Evolutionary conservation across 2,888 invertebrate species (phyloP), one percentile per base, ranked within the genome.

Genomic region (Allolobophora icterica): DNA sequence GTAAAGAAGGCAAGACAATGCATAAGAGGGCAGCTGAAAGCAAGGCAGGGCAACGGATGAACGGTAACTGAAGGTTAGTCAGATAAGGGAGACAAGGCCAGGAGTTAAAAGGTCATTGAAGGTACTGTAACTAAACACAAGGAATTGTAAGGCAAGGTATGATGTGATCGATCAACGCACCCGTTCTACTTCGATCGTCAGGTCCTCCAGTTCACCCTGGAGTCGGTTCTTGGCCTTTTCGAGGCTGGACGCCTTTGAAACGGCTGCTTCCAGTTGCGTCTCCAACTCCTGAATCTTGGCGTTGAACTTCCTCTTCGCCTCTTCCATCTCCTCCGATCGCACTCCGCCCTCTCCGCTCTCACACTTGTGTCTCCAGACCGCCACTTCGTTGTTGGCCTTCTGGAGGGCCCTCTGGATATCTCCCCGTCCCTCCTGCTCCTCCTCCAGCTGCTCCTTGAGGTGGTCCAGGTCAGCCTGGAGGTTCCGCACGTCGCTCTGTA

Each of bases 191-290:
- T 99, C 99, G 95, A 99, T 97, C 96, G 98, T 98, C 95, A 99
- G 97, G 96, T 99, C 99, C 96, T 99, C 99, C 95, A 99, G 98
- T 96, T 99, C 99, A 94, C 98, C 98, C 94, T 98, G 97, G 94
- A 99, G 97, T 94, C 99, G 97, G 96, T 98, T 98, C 96, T 99
- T 99, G 96, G 98, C 98, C 97, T 99, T 99, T 96, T 99, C 99
- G 94, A 99, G 97, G 93, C 98, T 98, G 95, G 98, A 97, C 95
- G 98, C 98, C 97, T 99, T 99, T 96, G 98, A 97, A 97, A 98
- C 98, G 96, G 99, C 98, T 91, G 98, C 98, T 96, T 99, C 99
- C 95, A 99, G 98, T 95, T 98, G 98, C 96, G 98, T 98, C 96
- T 99, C 99, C 94, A 99, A 98, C 96, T 99, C 99, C 95, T 98